Base-by-base conservation (phyloP, 1,140 invertebrate genomes). In the Penaeus indicus region DNA sequence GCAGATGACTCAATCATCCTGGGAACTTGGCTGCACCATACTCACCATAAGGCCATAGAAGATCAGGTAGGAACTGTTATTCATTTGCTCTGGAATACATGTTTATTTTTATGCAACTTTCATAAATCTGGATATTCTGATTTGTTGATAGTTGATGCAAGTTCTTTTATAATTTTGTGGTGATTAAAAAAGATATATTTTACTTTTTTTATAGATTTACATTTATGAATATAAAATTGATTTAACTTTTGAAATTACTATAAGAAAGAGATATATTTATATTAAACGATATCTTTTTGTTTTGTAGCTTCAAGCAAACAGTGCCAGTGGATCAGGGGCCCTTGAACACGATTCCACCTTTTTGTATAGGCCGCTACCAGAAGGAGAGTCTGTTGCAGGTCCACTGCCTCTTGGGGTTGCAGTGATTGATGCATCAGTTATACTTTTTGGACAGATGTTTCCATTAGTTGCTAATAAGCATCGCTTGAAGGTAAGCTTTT, bases 41-140 rank as follows among this genome's bases (percentile, higher is more conserved):
- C 97, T 13, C 98, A 99, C 94, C 98, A 99, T 93, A 96, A 97
- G 86, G 96, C 96, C 64, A 98, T 99, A 91, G 98, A 99, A 94
- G 98, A 99, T 94, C 98, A 99, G 95, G 97, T 99, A 92, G 85
- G 94, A 93, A 93, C 94, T 90, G 95, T 95, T 94, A 94, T 78
- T 64, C 4, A n/a, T 62, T 77, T 89, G 21, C 83, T 75, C 82
- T 64, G 19, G 72, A n/a, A n/a, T 78, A 54, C 62, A 16, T 80
- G 62, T 90, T 75, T 80, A 67, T 80, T 42, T 67, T 27, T 4
- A 67, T 80, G 3, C 21, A 67, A 5, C 21, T 80, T 22, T 22
- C 25, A 22, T 22, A 67, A 67, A 67, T 67, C 11, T 4, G 64
- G 25, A 25, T 25, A 8, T 22, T 67, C 3, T 67, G 25, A 13